Conservation (phyloP, 2,797 vertebrate genomes). For the Centropyge bicolor region DNA sequence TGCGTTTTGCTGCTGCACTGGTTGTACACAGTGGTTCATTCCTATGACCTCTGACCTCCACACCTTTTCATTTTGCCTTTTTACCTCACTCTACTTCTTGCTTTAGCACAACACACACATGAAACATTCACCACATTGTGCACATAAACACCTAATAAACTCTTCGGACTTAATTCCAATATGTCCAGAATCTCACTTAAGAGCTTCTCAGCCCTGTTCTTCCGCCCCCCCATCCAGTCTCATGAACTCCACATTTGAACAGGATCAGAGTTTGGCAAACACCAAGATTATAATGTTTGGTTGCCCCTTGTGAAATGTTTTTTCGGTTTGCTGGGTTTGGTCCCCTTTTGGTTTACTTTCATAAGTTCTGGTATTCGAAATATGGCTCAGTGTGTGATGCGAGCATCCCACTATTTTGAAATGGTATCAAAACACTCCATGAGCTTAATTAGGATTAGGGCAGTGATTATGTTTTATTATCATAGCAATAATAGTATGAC, state of each 20-base stretch:
- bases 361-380: slow-evolving; percentile 49
- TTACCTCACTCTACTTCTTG: not conserved
- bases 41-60: slow-evolving; percentile 13
- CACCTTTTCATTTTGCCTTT: not conserved
- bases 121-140: not conserved
- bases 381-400: slow-evolving; percentile 34
- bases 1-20: not conserved
- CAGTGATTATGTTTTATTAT: slow-evolving; percentile 71
- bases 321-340: slow-evolving; percentile 20
- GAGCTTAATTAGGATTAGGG: slow-evolving; percentile 74
- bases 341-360: slow-evolving; percentile 23
- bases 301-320: slow-evolving; percentile 16
- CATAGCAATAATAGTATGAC: slow-evolving; percentile 68
- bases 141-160: slow-evolving; percentile 4
- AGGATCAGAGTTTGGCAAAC: slow-evolving; percentile 16
- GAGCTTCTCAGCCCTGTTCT: not conserved
- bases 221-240: not conserved
- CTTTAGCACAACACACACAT: slow-evolving; percentile 3
- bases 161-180: slow-evolving; percentile 6
- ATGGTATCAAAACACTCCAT: slow-evolving; percentile 61
- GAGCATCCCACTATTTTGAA: slow-evolving; percentile 55
- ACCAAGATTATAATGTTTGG: not conserved
- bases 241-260: slow-evolving; percentile 24
- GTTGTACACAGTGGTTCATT: not conserved
- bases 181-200: not conserved